phyloP scores from a whole-genome alignment of 2,113 vertebrate species.

The Anser brachyrhynchus region DNA sequence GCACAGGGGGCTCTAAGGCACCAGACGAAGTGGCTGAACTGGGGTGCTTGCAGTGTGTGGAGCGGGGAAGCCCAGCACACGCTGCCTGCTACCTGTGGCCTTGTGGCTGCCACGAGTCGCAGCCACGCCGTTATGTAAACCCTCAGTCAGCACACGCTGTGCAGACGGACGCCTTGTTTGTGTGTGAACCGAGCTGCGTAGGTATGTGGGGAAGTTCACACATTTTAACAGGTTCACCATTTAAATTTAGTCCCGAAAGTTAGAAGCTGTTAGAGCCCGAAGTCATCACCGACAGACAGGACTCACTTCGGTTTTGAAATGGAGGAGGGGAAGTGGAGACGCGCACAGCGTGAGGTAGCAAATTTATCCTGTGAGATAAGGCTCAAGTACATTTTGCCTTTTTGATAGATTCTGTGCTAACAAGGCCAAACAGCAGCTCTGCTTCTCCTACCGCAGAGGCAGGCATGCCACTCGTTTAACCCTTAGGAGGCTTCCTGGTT shows the following conservation, averaged over 20 bases:
- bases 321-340: neutral
- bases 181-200: conserved; percentile 22
- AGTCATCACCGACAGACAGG: neutral
- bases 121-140: conserved; percentile 23
- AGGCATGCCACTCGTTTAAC: neutral
- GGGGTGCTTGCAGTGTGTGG: neutral
- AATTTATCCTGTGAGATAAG: neutral
- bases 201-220: conserved; percentile 29
- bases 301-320: neutral
- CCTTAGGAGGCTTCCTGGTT: neutral
- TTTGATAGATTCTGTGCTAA: neutral
- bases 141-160: conserved; percentile 25
- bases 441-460: neutral
- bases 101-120: conserved; percentile 18
- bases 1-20: neutral
- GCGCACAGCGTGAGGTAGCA: neutral
- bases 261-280: neutral
- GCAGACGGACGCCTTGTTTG: conserved; percentile 33
- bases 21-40: neutral
- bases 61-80: neutral
- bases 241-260: conserved; percentile 16
- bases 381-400: neutral
- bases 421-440: neutral
- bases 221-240: conserved; percentile 29
- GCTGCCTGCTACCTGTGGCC: conserved; percentile 32